Evolutionary conservation across 2,113 vertebrate genomes (phyloP).

Genomic region (Nothocercus julius): DNA sequence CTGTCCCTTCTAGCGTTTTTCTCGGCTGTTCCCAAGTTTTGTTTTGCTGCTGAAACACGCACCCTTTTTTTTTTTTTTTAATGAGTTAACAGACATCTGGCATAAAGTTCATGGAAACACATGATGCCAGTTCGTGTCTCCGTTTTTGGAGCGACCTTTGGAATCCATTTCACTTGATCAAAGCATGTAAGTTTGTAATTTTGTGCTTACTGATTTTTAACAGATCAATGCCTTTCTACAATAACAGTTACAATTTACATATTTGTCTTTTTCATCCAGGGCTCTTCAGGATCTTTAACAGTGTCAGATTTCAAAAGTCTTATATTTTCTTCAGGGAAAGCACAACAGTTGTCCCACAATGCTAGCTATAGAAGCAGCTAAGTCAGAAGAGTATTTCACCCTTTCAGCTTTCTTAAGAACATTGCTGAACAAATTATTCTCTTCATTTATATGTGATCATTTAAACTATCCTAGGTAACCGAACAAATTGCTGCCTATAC

Average conservation of each 20-base stretch:
- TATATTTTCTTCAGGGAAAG: background rate
- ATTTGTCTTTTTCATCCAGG: fast-evolving
- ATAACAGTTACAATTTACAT: fast-evolving
- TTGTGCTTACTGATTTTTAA: background rate
- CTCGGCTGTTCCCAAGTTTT: background rate
- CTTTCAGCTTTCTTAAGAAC: background rate
- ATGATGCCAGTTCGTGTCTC: fast-evolving
- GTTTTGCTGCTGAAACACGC: fast-evolving
- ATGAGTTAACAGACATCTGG: fast-evolving
- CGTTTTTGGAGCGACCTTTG: background rate
- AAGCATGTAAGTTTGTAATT: background rate
- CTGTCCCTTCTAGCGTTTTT: fast-evolving
- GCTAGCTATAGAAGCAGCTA: background rate
- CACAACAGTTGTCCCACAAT: background rate
- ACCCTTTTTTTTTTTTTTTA: fast-evolving
- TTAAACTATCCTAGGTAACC: background rate
- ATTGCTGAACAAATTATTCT: background rate
- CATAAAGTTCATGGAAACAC: fast-evolving
- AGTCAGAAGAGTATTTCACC: background rate
- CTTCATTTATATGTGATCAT: fast-evolving
- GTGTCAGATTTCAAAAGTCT: background rate
- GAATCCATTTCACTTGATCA: no score
- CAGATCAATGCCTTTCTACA: background rate
- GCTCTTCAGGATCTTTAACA: background rate
- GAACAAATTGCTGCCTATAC: background rate